phyloP scores from a whole-genome alignment of 2,113 vertebrate species.

The Rhabdomys dilectus region DNA sequence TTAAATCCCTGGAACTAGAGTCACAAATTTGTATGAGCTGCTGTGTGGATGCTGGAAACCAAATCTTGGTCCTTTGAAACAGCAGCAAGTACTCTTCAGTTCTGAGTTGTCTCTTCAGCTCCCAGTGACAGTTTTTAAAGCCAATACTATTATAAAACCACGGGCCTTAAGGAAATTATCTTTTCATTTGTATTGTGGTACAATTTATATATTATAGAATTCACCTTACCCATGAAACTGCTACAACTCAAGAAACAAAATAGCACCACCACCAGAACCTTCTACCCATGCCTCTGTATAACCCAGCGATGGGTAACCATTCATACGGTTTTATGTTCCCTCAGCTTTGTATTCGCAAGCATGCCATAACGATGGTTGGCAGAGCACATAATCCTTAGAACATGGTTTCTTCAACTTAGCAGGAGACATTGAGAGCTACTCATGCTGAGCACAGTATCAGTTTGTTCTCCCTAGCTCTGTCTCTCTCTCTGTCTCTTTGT shows the following conservation, averaged over 20 bases:
- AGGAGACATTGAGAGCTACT: fast-evolving
- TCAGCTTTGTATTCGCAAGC: neutral
- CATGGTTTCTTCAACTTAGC: neutral
- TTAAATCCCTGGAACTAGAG: neutral
- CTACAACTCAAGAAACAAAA: neutral
- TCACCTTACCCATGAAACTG: neutral
- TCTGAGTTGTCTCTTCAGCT: neutral
- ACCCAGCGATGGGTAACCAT: neutral
- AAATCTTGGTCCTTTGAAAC: neutral
- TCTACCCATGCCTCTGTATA: neutral
- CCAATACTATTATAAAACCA: neutral
- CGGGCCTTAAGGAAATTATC: neutral
- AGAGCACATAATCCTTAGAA: neutral
- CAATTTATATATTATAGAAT: neutral
- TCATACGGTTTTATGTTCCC: neutral
- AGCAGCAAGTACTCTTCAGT: neutral
- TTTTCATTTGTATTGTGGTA: neutral
- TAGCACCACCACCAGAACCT: fast-evolving
- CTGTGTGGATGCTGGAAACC: neutral
- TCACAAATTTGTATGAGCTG: neutral
- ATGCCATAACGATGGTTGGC: neutral
- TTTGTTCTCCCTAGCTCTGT: neutral
- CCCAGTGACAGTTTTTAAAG: neutral
- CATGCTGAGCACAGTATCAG: neutral
- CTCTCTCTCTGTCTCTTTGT: too few species aligned